Evolutionary conservation across 2,113 vertebrate genomes (phyloP).

Genomic region (Channa argus): DNA sequence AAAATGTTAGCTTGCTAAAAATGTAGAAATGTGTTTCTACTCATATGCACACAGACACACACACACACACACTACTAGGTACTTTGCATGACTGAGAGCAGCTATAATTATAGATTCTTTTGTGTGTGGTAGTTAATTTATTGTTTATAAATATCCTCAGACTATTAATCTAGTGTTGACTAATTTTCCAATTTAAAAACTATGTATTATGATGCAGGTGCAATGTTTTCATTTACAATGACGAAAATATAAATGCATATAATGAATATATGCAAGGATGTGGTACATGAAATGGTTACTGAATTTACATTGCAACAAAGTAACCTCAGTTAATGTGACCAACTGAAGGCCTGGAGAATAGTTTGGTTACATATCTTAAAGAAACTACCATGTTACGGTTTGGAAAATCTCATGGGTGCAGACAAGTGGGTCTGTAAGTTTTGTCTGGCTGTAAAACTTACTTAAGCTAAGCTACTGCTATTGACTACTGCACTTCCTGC

Average conservation of each 20-base stretch:
- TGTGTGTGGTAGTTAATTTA: conserved; percentile 10
- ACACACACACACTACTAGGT: neutral
- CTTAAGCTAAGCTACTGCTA: neutral
- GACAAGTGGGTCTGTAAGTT: neutral
- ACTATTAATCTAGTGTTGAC: too few species aligned
- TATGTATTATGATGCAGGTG: neutral
- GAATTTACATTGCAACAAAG: too few species aligned
- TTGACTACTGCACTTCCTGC: conserved; percentile 5
- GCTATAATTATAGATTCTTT: conserved; percentile 26
- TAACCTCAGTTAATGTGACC: neutral
- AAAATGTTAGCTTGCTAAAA: too few species aligned
- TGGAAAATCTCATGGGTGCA: neutral
- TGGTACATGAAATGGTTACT: too few species aligned
- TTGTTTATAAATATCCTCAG: neutral
- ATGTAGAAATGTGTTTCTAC: neutral
- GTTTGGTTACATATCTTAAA: neutral
- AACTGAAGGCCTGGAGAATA: neutral
- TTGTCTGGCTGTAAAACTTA: neutral
- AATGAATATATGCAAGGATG: neutral
- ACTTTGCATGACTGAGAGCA: conserved; percentile 5
- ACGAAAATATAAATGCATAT: neutral
- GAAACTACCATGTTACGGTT: conserved; percentile 27
- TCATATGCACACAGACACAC: neutral
- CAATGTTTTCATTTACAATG: neutral
- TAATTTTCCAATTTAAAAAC: neutral